Conservation (phyloP, 2,888 invertebrate species). For the Diploptera punctata region DNA sequence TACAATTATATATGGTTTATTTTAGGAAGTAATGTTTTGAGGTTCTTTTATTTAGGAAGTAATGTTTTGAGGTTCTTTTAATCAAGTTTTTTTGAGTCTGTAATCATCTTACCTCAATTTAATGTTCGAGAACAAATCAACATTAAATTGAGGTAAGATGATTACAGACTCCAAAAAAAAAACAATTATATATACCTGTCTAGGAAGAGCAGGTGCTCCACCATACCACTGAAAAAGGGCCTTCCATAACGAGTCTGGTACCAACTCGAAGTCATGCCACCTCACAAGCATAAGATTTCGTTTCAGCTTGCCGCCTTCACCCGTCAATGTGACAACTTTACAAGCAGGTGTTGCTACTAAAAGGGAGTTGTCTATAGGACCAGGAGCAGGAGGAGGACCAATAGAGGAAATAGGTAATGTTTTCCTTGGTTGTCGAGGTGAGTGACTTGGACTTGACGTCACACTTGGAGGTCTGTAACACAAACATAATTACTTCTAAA, state of each 20-base stretch:
- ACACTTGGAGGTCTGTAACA: conserved; percentile 41
- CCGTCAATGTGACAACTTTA: conserved; percentile 78
- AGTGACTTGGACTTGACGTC: conserved; percentile 46
- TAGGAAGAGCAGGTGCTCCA: conserved; percentile 78
- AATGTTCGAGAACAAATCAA: too few species aligned
- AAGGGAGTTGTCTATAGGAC: conserved; percentile 77
- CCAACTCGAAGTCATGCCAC: conserved; percentile 83
- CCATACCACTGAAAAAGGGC: conserved; percentile 86
- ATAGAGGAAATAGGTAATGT: neutral
- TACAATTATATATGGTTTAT: too few species aligned
- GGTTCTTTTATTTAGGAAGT: too few species aligned
- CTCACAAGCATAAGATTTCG: conserved; percentile 75
- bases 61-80: too few species aligned
- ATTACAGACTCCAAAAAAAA: too few species aligned
- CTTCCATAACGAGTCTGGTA: conserved; percentile 88
- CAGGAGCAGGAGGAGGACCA: conserved; percentile 58
- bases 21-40: too few species aligned
- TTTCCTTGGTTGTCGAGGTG: conserved; percentile 36
- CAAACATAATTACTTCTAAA: too few species aligned
- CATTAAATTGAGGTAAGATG: too few species aligned
- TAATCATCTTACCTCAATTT: too few species aligned
- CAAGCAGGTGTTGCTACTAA: conserved; percentile 68
- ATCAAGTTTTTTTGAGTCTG: too few species aligned
- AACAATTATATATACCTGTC: too few species aligned
- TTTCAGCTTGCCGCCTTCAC: conserved; percentile 86